Percentiles rank a stretch among this genome's conserved stretches.
These are phyloP conservation scores for Phrynocephalus forsythii DNA, from an alignment of 2,797 vertebrate species.

Conservation along the genomic window DNA sequence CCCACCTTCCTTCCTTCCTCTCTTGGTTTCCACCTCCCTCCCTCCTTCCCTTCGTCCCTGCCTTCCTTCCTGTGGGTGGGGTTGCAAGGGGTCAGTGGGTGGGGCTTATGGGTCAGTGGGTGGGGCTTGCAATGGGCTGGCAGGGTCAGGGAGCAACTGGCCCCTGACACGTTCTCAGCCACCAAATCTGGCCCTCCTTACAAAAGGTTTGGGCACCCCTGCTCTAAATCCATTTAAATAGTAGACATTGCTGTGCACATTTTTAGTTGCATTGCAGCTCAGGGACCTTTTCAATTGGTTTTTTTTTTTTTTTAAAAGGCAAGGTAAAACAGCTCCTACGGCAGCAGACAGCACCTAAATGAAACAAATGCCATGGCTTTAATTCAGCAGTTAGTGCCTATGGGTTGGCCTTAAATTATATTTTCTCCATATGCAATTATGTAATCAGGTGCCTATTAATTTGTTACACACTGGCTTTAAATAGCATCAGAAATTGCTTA, in stretches of 20 bases:
- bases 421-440: constrained; percentile 37
- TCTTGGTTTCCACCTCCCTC: too few species aligned
- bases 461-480: constrained; percentile 59
- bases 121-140: too few species aligned
- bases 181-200: too few species aligned
- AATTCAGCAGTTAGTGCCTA: constrained; percentile 50
- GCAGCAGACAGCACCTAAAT: neutral
- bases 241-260: neutral
- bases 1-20: too few species aligned
- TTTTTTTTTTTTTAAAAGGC: neutral
- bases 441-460: constrained; percentile 60
- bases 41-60: too few species aligned
- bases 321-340: neutral
- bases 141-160: too few species aligned
- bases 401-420: constrained; percentile 42
- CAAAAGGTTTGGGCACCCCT: too few species aligned
- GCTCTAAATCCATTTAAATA: neutral
- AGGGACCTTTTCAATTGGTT: neutral
- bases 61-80: too few species aligned
- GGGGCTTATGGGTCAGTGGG: too few species aligned
- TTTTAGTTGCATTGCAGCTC: neutral
- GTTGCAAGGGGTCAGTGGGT: too few species aligned
- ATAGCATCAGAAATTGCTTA: constrained; percentile 49
- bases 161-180: too few species aligned
- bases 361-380: constrained; percentile 29